phyloP scores from a whole-genome alignment of 2,888 invertebrate species.

The Volucella zonaria region DNA sequence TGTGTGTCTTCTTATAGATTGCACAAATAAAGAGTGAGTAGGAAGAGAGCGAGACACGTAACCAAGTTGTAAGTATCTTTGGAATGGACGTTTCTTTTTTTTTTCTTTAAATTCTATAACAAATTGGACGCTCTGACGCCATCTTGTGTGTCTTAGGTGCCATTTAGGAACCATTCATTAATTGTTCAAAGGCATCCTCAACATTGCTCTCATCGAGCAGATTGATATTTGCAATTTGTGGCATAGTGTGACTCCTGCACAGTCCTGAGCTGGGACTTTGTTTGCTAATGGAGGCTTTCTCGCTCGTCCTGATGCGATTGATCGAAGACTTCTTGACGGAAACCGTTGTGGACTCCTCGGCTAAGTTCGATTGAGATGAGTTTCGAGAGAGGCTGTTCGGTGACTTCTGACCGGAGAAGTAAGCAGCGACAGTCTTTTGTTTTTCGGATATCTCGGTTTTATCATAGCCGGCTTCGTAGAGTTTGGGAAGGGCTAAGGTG shows the following conservation, averaged over 20 bases:
- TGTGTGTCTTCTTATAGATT: conserved; percentile 9
- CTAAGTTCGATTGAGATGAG: conserved; percentile 76
- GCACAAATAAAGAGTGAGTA: conserved; percentile 41
- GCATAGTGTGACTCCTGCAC: conserved; percentile 90
- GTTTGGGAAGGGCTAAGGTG: conserved; percentile 88
- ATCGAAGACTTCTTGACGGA: conserved; percentile 79
- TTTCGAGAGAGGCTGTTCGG: conserved; percentile 79
- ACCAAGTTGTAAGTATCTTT: conserved; percentile 56
- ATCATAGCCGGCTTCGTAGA: conserved; percentile 90
- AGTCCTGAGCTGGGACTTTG: conserved; percentile 84
- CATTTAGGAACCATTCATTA: conserved; percentile 86
- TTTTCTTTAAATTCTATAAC: conserved; percentile 45
- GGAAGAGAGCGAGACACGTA: conserved; percentile 55
- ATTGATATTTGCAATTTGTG: conserved; percentile 87
- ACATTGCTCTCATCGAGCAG: conserved; percentile 91
- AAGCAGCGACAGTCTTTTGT: conserved; percentile 89
- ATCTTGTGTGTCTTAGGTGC: conserved; percentile 1
- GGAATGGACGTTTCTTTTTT: conserved; percentile 61
- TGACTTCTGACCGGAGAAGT: conserved; percentile 85
- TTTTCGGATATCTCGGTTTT: conserved; percentile 88
- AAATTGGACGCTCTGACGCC: conserved; percentile 32
- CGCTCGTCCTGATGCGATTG: conserved; percentile 83
- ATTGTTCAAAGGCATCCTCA: conserved; percentile 93
- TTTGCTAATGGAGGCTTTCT: conserved; percentile 83
- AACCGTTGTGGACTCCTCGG: conserved; percentile 36